These are phyloP conservation scores for Xerus rutilus DNA, from an alignment of 2,797 vertebrate species.

Conservation along the genomic window DNA sequence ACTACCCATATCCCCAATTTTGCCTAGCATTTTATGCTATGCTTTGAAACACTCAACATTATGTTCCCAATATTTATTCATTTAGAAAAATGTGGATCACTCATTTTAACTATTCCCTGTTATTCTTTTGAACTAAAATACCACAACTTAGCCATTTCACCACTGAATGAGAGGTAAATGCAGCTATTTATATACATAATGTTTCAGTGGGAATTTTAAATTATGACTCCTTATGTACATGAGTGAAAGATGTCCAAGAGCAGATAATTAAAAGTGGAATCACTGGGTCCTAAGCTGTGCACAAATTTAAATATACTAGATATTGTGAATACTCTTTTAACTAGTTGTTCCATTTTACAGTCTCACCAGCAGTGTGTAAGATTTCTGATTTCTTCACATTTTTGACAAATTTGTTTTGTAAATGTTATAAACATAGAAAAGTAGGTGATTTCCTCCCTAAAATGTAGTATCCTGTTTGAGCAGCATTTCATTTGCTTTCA, in stretches of 20 bases:
- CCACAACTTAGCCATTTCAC: background rate
- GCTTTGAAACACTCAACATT: background rate
- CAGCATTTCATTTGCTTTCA: background rate
- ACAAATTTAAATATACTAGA: background rate
- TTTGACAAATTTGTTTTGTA: background rate
- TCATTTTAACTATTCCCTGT: background rate
- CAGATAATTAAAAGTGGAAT: background rate
- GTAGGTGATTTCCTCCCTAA: too few species aligned
- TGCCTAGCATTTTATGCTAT: background rate
- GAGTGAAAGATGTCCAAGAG: background rate
- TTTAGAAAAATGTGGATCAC: background rate
- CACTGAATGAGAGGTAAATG: background rate
- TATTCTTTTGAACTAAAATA: background rate
- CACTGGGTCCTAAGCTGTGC: background rate
- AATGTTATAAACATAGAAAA: background rate
- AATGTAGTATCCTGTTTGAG: too few species aligned
- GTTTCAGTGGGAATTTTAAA: background rate
- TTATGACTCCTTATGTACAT: background rate
- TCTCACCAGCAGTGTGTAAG: too few species aligned
- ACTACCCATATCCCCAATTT: background rate
- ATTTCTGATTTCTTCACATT: background rate
- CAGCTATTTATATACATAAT: background rate
- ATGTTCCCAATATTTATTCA: background rate
- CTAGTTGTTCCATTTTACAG: background rate
- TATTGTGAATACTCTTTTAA: background rate